Evolutionary conservation across 2,797 vertebrate species (phyloP), one percentile per base, ranked within the genome.

Genomic region (Enteromius unitaeniatus): DNA sequence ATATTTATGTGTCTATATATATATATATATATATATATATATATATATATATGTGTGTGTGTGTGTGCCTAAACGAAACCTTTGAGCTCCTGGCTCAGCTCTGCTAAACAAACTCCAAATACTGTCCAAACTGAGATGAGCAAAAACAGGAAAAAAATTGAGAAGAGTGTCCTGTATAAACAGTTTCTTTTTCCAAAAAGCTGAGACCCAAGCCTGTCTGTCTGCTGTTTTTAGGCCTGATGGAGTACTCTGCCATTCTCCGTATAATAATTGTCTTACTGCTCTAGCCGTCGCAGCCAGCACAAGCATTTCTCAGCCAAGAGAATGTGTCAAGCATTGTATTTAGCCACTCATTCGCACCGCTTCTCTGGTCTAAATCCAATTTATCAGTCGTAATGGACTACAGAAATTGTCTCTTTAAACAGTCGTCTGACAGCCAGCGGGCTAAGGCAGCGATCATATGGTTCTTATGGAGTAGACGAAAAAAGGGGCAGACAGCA

Each of bases 311-410:
- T 45, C 49, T 34, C 67, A 84, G 84, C 87, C 86, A 60, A 75
- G 84, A 72, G 74, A 81, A 85, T 58, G 81, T 89, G 89, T 89
- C 90, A 89, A 86, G 84, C 86, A 60, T 86, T 84, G 73, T 86
- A 86, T 87, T 89, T 87, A 91, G 89, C 83, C 79, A 82, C 81
- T 87, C 86, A 83, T 91, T 89, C 88, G 88, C 85, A 76, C 84
- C 74, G 90, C 88, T 90, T 86, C 45, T 78, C 89, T 86, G 89
- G 88, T 92, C 89, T 89, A 92, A 93, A 94, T 93, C 90, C 90
- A 94, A 94, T 94, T 94, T 90, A 94, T 94, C 93, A 94, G 86
- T 82, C 70, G 86, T 94, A 94, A 95, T 94, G 90, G 91, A 92
- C 92, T 92, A 89, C 88, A 91, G 91, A 93, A 91, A 92, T 92